These are phyloP conservation scores for Eumacrocentrus americanus DNA, from an alignment of 2,888 invertebrate genomes.

Conservation along the genomic window DNA sequence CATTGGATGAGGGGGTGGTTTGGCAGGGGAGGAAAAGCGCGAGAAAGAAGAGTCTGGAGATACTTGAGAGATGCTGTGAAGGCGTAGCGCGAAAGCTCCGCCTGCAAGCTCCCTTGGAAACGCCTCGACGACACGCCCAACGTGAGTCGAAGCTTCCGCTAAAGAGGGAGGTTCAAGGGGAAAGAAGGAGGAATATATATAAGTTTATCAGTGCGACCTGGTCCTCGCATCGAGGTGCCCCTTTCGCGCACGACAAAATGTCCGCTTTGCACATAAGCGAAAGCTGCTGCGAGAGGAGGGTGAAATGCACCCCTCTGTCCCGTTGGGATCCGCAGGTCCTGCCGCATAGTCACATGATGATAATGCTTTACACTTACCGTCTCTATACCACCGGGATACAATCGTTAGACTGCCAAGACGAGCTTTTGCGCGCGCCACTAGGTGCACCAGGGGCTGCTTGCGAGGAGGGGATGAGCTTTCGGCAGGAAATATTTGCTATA, in stretches of 20 bases:
- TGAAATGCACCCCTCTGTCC: conserved; percentile 1
- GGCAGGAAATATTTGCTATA: no score
- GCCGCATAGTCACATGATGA: not conserved
- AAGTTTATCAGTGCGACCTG: conserved; percentile 21
- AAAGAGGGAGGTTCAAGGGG: conserved; percentile 3
- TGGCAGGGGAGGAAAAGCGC: conserved; percentile 21
- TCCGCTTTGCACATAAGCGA: conserved; percentile 14
- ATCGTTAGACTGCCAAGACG: not conserved
- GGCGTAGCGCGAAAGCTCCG: conserved; percentile 56
- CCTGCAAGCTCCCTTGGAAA: conserved; percentile 52
- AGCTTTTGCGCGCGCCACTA: not conserved
- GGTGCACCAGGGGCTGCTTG: no score
- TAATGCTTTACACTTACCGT: not conserved
- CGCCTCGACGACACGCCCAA: conserved; percentile 52
- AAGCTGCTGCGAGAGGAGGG: conserved; percentile 11
- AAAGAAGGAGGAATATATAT: conserved; percentile 6
- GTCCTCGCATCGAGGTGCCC: conserved; percentile 3
- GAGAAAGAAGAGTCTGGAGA: conserved; percentile 21
- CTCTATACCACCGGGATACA: not conserved
- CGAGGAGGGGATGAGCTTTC: no score
- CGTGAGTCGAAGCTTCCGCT: conserved; percentile 13
- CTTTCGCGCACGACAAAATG: conserved; percentile 22
- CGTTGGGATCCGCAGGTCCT: not conserved
- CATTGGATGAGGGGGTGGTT: conserved; percentile 24
- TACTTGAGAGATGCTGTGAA: conserved; percentile 32